Evolutionary conservation across 2,888 invertebrate genomes (phyloP).

Genomic region (Tenthredo amoena): DNA sequence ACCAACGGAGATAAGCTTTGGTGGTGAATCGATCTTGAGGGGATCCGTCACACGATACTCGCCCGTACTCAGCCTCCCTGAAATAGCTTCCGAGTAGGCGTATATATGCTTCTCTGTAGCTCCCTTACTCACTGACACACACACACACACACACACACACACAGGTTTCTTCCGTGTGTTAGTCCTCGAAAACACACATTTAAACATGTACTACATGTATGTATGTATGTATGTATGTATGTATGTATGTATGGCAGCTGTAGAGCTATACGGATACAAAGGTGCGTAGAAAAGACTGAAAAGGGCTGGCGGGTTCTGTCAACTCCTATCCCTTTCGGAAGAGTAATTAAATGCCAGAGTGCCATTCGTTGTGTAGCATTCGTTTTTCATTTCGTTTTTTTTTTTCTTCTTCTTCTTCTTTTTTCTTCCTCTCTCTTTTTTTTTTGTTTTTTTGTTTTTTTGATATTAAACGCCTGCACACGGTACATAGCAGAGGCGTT

Average conservation of each 20-base stretch:
- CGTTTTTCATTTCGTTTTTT: background rate
- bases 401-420: background rate
- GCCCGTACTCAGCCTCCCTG: conserved; percentile 18
- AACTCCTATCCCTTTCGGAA: conserved; percentile 34
- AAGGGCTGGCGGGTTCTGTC: conserved; percentile 25
- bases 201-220: background rate
- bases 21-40: conserved; percentile 37
- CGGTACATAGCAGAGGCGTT: background rate
- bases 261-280: background rate
- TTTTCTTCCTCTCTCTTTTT: background rate
- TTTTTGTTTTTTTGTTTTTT: background rate
- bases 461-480: background rate
- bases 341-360: conserved; percentile 23
- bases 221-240: background rate
- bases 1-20: conserved; percentile 8
- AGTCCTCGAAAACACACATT: background rate
- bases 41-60: conserved; percentile 40
- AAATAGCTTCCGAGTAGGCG: conserved; percentile 24
- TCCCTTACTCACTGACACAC: background rate
- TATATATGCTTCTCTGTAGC: background rate
- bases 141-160: background rate
- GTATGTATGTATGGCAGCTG: background rate
- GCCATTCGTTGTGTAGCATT: background rate
- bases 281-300: conserved; percentile 11
- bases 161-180: background rate